A percentile compares a stretch with the other conserved stretches of the same genome.
These are phyloP conservation scores for Allygus modestus DNA, from an alignment of 2,888 invertebrate species.

Conservation along the genomic window DNA sequence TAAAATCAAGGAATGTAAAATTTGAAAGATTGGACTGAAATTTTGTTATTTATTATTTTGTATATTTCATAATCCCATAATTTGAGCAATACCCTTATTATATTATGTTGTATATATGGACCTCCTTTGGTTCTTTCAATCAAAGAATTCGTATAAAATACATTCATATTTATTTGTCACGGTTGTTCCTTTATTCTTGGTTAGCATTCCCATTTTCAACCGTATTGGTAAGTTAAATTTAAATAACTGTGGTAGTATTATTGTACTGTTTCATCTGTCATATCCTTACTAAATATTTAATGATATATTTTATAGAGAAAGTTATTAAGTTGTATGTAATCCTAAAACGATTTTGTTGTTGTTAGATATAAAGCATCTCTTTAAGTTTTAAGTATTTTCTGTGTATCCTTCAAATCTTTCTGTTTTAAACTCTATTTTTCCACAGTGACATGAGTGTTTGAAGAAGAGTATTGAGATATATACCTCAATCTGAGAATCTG, in stretches of 20 bases:
- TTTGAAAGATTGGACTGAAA: slow-evolving; percentile 39
- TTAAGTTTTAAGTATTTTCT: slow-evolving; percentile 44
- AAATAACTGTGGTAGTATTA: slow-evolving; percentile 32
- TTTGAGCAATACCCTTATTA: slow-evolving; percentile 35
- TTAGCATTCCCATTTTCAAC: slow-evolving; percentile 51
- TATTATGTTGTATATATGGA: slow-evolving; percentile 44
- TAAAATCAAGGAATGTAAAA: slow-evolving; percentile 50
- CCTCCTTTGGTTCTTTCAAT: slow-evolving; percentile 24
- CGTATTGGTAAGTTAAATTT: slow-evolving; percentile 42
- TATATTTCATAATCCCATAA: slow-evolving; percentile 17
- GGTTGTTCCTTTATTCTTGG: slow-evolving; percentile 52
- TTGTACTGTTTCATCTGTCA: slow-evolving; percentile 38
- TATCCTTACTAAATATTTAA: slow-evolving; percentile 42
- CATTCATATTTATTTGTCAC: slow-evolving; percentile 59
- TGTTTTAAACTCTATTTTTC: not conserved
- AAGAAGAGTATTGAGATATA: not conserved
- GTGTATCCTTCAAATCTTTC: slow-evolving; percentile 34
- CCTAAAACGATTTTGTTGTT: slow-evolving; percentile 34
- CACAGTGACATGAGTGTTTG: not conserved
- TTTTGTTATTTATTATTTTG: slow-evolving; percentile 52
- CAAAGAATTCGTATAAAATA: slow-evolving; percentile 41
- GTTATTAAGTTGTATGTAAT: slow-evolving; percentile 42
- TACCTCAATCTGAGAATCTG: too few species aligned
- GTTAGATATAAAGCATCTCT: slow-evolving; percentile 42
- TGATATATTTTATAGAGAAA: slow-evolving; percentile 36